Base-by-base conservation (phyloP, 1,140 invertebrate species). In the Zaprionus taronus region DNA sequence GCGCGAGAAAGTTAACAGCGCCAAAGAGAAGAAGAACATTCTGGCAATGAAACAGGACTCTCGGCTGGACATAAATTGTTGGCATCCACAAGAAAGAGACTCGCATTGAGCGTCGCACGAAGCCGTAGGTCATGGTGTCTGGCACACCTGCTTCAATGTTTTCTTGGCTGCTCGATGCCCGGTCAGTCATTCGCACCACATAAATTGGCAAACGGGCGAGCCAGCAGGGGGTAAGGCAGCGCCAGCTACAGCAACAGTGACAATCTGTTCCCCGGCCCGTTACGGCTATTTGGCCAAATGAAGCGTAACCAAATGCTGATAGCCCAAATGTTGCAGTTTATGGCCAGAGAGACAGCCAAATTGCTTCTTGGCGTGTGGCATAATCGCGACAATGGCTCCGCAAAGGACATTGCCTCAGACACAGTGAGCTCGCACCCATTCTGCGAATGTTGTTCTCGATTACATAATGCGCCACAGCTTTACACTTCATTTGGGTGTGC, bases 221-320 rank as follows among this genome's bases (percentile, higher is more conserved):
- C 1, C 9, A 12, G 12, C 22, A 36, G 38, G n/a, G 38, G 38
- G 15, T 15, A n/a, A n/a, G 38, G 15, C 38, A 41, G 15, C 41
- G 41, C 15, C 24, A 31, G 72, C 58, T 26, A 26, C 24, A 26
- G 24, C 24, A 26, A 26, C 24, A 26, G 5, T 26, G 38, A 53
- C 72, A 83, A 83, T 83, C 68, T 72, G 81, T 75, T 71, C 71
- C 36, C 20, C 26, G 56, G 57, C 60, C 79, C 66, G 75, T 72
- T 82, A 73, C 66, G 61, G 78, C 68, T 73, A 68, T 75, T 72
- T 83, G 81, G 81, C 77, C 81, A 86, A 86, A 86, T 86, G 83
- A 87, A 89, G 74, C 84, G 74, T 89, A 87, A 79, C 81, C 84
- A 89, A 87, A 84, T 81, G 78, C 84, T 87, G 78, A 89, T 87